Evolutionary conservation across 2,888 invertebrate genomes (phyloP), one percentile per base, ranked within the genome.

Genomic region (Yponomeuta malinellus): DNA sequence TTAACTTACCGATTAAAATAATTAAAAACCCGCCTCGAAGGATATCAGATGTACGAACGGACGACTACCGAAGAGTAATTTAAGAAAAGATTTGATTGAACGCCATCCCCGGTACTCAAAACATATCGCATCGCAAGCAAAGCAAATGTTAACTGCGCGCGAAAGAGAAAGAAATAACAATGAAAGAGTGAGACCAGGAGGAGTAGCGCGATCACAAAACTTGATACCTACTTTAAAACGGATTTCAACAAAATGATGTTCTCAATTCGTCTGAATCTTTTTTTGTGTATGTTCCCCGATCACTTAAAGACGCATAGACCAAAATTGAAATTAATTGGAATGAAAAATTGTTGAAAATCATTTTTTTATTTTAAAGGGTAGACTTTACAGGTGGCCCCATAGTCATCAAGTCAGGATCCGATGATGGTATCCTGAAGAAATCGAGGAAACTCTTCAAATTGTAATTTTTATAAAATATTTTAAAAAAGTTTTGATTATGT

Each of bases 21-120:
- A 15, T 59, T 59, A 15, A 59, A 15, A 59, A 59, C 52, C 15
- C 15, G 52, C 15, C 52, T 59, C 15, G 52, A 59, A 15, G 15
- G 52, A 59, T 59, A 59, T 59, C 52, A 15, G 52, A 59, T 31
- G 10, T 33, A 23, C 65, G 33, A 65, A 65, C 65, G 12, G n/a
- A 65, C 68, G 68, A 68, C 68, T 68, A 68, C n/a, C 12, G n/a
- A 37, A 37, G 68, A 68, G 68, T 68, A 68, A 68, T 33, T 37
- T 43, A 43, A n/a, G 43, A 68, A 68, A 68, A 43, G 43, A 68
- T 43, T 68, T 68, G 68, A 68, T 37, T 59, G 52, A 59, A 59
- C 15, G 5, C 52, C 52, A 59, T 59, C 52, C 52, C 52, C 52
- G 52, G 15, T 6, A 15, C 15, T 12, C 15, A 59, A 59, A 59